A percentile compares a stretch with the other conserved stretches of the same genome.
Evolutionary conservation across 2,888 invertebrate species (phyloP).

Genomic region (Eristalis tenax): DNA sequence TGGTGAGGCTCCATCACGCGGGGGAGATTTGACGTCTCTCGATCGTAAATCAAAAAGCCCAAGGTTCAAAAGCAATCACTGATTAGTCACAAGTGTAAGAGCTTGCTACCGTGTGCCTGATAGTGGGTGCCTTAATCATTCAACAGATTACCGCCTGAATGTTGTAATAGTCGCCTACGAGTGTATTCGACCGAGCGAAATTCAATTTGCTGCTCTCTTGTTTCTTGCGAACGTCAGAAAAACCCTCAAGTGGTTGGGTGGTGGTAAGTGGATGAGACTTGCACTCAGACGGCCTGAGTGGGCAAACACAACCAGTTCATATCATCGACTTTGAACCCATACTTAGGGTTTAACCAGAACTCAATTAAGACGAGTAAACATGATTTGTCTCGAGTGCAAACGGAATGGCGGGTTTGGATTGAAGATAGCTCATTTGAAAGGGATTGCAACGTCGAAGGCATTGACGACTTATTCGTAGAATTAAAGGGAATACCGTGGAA

Average conservation of each 20-base stretch:
- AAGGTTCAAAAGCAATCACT: conserved; percentile 8
- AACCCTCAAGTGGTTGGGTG: not conserved
- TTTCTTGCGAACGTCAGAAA: not conserved
- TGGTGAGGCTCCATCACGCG: not conserved
- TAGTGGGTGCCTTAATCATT: not conserved
- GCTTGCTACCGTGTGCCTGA: not conserved
- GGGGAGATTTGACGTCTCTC: not conserved
- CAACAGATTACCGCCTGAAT: not conserved
- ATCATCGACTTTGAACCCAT: not conserved
- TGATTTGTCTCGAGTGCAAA: not conserved
- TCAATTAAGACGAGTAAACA: not conserved
- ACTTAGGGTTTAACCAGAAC: not conserved
- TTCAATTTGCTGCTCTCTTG: not conserved
- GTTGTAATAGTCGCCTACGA: not conserved
- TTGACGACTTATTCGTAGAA: too few species aligned
- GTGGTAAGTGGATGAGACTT: not conserved
- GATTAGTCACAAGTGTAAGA: not conserved
- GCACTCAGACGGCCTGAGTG: not conserved
- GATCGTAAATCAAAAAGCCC: not conserved
- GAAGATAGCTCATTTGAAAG: not conserved
- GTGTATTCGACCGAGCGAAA: not conserved
- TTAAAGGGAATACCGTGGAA: not conserved
- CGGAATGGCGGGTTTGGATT: not conserved
- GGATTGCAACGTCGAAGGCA: not conserved
- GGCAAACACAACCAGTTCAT: not conserved